Conservation (phyloP, 1,140 invertebrate genomes). For the Diabrotica undecimpunctata region DNA sequence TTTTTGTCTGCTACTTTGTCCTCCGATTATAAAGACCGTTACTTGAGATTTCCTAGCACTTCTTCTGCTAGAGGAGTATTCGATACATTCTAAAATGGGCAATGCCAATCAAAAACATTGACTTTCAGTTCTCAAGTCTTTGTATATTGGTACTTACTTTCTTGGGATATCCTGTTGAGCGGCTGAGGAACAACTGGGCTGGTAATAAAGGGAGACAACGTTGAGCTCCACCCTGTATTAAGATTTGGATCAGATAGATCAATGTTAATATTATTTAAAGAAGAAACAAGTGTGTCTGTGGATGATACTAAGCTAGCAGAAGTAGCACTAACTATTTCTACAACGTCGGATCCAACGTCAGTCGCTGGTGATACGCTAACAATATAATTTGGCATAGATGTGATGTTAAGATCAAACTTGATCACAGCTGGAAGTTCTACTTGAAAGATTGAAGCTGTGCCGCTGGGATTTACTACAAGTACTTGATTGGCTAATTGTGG, state of each 20-base stretch:
- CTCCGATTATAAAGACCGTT: slow-evolving; percentile 31
- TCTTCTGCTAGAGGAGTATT: slow-evolving; percentile 16
- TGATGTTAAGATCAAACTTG: slow-evolving; percentile 7
- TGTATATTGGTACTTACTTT: not conserved
- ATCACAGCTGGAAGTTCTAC: not conserved
- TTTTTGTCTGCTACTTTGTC: slow-evolving; percentile 24
- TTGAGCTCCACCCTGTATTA: not conserved
- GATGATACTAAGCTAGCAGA: not conserved
- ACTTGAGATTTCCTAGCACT: slow-evolving; percentile 12
- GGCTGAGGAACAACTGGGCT: not conserved
- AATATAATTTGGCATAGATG: slow-evolving; percentile 7
- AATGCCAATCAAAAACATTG: not conserved
- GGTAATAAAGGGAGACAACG: not conserved
- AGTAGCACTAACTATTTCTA: slow-evolving; percentile 6
- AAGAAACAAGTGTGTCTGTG: not conserved
- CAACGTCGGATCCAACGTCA: not conserved
- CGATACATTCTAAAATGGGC: slow-evolving; percentile 18
- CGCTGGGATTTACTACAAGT: not conserved
- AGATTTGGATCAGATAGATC: slow-evolving; percentile 5
- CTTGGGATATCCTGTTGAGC: not conserved
- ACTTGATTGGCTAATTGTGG: not conserved
- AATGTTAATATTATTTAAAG: slow-evolving; percentile 1
- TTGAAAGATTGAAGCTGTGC: not conserved
- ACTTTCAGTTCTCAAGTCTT: not conserved
- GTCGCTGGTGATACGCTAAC: slow-evolving; percentile 5